Evolutionary conservation across 2,888 invertebrate genomes (phyloP), one percentile per base, ranked within the genome.

Genomic region (Tetranychus truncatus): DNA sequence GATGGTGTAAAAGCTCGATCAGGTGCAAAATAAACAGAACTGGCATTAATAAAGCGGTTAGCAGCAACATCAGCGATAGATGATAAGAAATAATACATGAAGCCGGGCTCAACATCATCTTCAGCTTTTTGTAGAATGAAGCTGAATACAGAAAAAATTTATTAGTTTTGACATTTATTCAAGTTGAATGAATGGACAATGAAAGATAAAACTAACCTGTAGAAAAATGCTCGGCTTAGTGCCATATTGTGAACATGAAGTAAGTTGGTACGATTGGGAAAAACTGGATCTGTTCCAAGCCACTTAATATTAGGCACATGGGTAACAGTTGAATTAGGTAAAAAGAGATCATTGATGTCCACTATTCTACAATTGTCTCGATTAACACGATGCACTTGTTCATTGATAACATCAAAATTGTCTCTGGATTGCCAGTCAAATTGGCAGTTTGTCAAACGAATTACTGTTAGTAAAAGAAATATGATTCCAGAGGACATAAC

Each of bases 51-150:
- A 79, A 90, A 89, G 0, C 91, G 90, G 83, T 94, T 95, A 0
- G 95, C 88, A 0, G 95, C 91, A 0, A 97, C 91, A 82, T 97
- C 96, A 0, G 97, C 95, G 0, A 95, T 91, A 0, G 93, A 90
- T 0, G 95, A 95, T 71, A 96, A 84, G 82, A 95, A 94, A 81
- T 94, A 94, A 81, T 96, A 96, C 92, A 95, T 93, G 89, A 97
- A 92, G 75, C 96, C 96, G 0, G 96, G 96, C 84, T 96, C 95
- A 80, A 92, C 92, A 0, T 92, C 91, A 80, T 92, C 92, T 81
- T 92, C 92, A 78, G 94, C 86, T 45, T 92, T 91, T 82, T 94
- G 94, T 0, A 94, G 86, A 76, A 94, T 91, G 80, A 92, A 95
- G 83, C 93, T 80, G 72, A 20, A 76, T 77, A 24, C n/a, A 11